A percentile compares a stretch with the other conserved stretches of the same genome.
phyloP scores from a whole-genome alignment of 2,888 invertebrate species.

The Pandemis heparana region DNA sequence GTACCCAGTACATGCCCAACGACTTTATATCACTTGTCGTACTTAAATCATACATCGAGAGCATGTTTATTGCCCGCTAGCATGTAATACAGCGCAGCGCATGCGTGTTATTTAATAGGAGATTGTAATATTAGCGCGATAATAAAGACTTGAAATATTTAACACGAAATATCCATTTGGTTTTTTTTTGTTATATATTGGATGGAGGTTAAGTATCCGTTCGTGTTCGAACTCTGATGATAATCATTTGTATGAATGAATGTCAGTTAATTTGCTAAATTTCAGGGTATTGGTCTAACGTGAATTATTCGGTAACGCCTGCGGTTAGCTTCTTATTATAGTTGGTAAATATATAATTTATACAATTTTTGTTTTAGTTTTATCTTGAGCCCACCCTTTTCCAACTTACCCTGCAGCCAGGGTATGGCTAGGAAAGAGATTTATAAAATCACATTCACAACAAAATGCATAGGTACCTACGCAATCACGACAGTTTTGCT shows the following conservation, averaged over 20 bases:
- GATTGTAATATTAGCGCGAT: conserved; percentile 10
- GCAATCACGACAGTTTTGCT: no score
- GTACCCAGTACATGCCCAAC: neutral
- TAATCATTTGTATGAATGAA: neutral
- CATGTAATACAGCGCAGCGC: conserved; percentile 16
- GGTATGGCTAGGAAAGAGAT: no score
- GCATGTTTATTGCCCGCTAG: conserved; percentile 20
- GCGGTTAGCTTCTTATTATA: no score
- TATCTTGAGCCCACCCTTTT: no score
- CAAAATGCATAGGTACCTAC: no score
- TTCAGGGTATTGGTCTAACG: no score
- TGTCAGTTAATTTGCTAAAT: neutral
- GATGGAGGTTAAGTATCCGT: neutral
- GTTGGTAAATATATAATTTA: neutral
- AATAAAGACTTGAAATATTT: conserved; percentile 10
- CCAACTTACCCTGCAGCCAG: no score
- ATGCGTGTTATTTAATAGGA: conserved; percentile 9
- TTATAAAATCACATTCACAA: no score
- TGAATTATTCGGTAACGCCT: no score
- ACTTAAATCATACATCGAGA: conserved; percentile 20
- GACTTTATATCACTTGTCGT: conserved; percentile 23
- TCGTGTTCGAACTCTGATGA: neutral
- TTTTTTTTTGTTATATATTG: neutral
- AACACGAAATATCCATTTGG: conserved; percentile 2
- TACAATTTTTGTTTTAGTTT: no score